Percentiles rank a stretch among this genome's conserved stretches.
These are phyloP conservation scores for Drosophila macrospina DNA, from an alignment of 2,888 invertebrate genomes.

Conservation along the genomic window DNA sequence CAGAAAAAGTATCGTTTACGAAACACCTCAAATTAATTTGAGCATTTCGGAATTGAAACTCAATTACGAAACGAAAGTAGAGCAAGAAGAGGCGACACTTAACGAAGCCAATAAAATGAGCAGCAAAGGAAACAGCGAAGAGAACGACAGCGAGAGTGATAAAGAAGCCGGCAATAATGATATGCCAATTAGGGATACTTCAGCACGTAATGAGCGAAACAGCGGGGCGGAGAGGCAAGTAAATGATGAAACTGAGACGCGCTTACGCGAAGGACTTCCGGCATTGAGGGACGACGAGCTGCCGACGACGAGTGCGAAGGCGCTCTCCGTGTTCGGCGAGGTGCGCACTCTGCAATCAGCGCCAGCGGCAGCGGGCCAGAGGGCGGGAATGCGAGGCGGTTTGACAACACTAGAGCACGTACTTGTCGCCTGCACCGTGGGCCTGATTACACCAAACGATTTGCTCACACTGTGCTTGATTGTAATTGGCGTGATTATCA, in stretches of 20 bases:
- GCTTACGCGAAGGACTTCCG: constrained; percentile 59
- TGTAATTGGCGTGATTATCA: constrained; percentile 90
- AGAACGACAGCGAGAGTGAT: constrained; percentile 12
- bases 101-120: constrained; percentile 40
- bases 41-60: constrained; percentile 80
- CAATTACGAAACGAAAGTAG: constrained; percentile 67
- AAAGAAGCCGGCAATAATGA: constrained; percentile 11
- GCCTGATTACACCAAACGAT: constrained; percentile 89
- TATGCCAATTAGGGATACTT: constrained; percentile 53
- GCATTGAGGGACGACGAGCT: constrained; percentile 44
- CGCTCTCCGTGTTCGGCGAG: constrained; percentile 81
- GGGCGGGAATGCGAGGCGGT: constrained; percentile 61
- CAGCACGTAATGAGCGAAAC: constrained; percentile 44
- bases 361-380: constrained; percentile 9
- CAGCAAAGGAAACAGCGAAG: constrained; percentile 21
- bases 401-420: constrained; percentile 86
- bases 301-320: constrained; percentile 73
- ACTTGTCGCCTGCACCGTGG: constrained; percentile 92
- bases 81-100: constrained; percentile 26
- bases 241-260: constrained; percentile 40
- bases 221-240: constrained; percentile 11
- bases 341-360: constrained; percentile 53
- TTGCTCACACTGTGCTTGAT: constrained; percentile 91
- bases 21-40: constrained; percentile 80
- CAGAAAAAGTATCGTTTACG: constrained; percentile 74